Percentiles rank a stretch among this genome's conserved stretches.
phyloP scores from a whole-genome alignment of 2,888 invertebrate genomes.

The Eupeodes luniger region DNA sequence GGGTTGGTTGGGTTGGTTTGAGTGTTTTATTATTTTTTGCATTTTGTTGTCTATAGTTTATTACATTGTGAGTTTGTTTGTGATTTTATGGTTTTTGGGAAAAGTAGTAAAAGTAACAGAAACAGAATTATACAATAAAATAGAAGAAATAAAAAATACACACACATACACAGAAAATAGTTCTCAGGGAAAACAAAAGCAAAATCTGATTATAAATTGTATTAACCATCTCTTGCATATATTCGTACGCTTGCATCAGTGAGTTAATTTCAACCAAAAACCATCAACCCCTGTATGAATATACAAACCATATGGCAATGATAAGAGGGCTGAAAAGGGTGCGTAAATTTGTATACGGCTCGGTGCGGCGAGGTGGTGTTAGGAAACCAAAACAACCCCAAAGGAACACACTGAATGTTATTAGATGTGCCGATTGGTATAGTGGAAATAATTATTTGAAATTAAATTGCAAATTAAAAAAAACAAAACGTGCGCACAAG shows the following conservation, averaged over 20 bases:
- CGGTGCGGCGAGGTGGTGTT: background rate
- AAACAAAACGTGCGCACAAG: background rate
- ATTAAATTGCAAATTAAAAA: slow-evolving; percentile 12
- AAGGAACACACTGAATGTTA: background rate
- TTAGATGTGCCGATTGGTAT: slow-evolving; percentile 26
- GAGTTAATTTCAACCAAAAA: slow-evolving; percentile 51
- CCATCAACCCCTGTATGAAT: background rate
- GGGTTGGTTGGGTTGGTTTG: slow-evolving; percentile 23
- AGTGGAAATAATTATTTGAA: slow-evolving; percentile 62
- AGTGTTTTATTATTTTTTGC: background rate
- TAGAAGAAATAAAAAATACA: slow-evolving; percentile 17
- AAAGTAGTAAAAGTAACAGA: slow-evolving; percentile 40
- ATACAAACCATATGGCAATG: slow-evolving; percentile 41
- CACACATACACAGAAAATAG: background rate
- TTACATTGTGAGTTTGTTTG: slow-evolving; percentile 44
- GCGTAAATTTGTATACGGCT: too few relatives aligned
- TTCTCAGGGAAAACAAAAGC: slow-evolving; percentile 22
- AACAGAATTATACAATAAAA: slow-evolving; percentile 31
- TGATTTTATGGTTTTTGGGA: slow-evolving; percentile 60
- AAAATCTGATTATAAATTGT: slow-evolving; percentile 73
- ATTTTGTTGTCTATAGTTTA: slow-evolving; percentile 5
- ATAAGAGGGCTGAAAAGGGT: background rate
- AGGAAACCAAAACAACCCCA: background rate
- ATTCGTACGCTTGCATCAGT: slow-evolving; percentile 30
- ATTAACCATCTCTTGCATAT: slow-evolving; percentile 58